These are phyloP conservation scores for Caligus rogercresseyi DNA, from an alignment of 1,140 invertebrate genomes.

Conservation along the genomic window DNA sequence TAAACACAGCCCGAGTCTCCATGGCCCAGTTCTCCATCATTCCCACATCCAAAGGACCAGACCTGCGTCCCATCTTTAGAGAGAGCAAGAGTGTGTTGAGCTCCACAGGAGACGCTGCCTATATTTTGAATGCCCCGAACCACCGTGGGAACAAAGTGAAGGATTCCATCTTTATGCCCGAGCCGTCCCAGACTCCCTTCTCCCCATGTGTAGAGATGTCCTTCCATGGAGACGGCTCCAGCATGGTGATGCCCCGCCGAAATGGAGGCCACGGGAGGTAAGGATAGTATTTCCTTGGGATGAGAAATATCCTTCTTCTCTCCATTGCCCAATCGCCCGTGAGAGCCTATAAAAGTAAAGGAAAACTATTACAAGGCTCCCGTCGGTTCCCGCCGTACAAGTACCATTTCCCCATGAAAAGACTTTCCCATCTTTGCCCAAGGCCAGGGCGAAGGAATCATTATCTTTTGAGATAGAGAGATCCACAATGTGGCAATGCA, in stretches of 20 bases:
- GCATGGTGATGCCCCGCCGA: slow-evolving; percentile 45
- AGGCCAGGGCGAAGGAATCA: slow-evolving; percentile 41
- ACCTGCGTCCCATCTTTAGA: slow-evolving; percentile 32
- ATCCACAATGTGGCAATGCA: slow-evolving; percentile 22
- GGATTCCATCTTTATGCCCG: slow-evolving; percentile 26
- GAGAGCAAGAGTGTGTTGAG: neutral
- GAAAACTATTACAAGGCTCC: neutral
- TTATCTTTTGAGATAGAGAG: slow-evolving; percentile 40
- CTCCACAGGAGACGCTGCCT: neutral
- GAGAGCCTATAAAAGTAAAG: neutral
- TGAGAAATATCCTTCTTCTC: neutral
- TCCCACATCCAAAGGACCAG: slow-evolving; percentile 48
- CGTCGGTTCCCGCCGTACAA: slow-evolving; percentile 27
- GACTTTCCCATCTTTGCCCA: slow-evolving; percentile 38
- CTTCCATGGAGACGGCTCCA: slow-evolving; percentile 38
- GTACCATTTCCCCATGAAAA: slow-evolving; percentile 45
- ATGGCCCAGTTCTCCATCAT: slow-evolving; percentile 44
- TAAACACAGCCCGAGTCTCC: slow-evolving; percentile 38
- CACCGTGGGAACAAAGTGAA: neutral
- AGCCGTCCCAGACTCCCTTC: slow-evolving; percentile 44
- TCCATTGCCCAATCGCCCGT: neutral
- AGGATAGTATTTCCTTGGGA: slow-evolving; percentile 6
- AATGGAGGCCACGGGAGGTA: neutral
- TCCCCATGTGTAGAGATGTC: slow-evolving; percentile 40
- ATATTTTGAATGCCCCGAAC: neutral